These are phyloP conservation scores for Dolichopus griseipennis DNA, from an alignment of 2,888 invertebrate genomes.

Conservation along the genomic window DNA sequence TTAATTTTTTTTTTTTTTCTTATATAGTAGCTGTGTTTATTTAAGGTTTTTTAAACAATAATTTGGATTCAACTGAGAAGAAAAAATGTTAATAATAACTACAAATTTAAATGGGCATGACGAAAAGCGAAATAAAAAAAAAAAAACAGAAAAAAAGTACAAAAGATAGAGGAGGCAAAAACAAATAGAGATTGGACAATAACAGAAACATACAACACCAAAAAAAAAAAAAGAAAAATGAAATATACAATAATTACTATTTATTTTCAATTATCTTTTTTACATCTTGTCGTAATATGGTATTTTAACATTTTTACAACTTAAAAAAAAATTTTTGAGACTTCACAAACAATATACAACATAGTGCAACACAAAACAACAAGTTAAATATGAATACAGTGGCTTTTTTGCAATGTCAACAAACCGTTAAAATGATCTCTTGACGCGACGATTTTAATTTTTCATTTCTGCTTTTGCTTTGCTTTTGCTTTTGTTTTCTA, in stretches of 20 bases:
- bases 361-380: neutral
- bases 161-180: no score
- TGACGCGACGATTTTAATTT: neutral
- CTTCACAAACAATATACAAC: neutral
- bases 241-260: neutral
- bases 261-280: neutral
- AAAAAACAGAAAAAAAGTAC: no score
- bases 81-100: no score
- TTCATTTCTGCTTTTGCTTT: neutral
- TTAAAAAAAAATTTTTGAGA: no score
- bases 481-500: neutral
- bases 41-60: no score
- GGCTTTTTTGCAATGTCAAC: neutral
- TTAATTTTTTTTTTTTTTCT: no score
- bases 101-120: no score
- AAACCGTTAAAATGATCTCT: conserved; percentile 4
- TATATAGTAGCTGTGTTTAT: no score
- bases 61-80: no score
- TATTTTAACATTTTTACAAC: neutral
- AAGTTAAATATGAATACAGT: neutral
- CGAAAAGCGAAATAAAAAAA: no score
- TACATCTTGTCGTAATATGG: neutral
- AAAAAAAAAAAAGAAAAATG: neutral
- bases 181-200: no score
- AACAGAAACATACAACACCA: no score